phyloP scores from a whole-genome alignment of 2,113 vertebrate genomes.

The Scortum barcoo region DNA sequence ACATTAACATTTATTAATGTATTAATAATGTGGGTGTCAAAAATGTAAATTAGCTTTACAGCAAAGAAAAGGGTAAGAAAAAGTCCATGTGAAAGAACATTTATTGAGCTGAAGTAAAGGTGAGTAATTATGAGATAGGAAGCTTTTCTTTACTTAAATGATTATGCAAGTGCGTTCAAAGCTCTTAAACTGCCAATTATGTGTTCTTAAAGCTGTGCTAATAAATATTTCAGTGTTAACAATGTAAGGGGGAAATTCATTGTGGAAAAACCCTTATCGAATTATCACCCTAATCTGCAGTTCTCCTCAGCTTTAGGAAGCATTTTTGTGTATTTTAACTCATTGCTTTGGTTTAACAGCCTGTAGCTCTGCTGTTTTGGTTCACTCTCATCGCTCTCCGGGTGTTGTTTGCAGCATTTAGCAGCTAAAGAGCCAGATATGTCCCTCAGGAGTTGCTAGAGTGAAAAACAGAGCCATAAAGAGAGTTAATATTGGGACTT shows the following conservation, averaged over 20 bases:
- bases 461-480: not conserved
- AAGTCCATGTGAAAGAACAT: not conserved
- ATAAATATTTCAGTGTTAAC: not conserved
- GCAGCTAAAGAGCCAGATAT: not conserved
- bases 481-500: conserved; percentile 1
- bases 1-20: too few species aligned
- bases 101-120: not conserved
- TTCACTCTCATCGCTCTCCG: not conserved
- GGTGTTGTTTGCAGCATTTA: too few species aligned
- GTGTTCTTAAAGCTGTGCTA: not conserved
- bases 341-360: not conserved
- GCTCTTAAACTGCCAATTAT: not conserved
- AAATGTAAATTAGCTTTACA: conserved; percentile 2
- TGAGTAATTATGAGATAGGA: not conserved
- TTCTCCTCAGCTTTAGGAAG: not conserved
- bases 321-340: not conserved
- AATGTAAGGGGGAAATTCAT: not conserved
- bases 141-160: not conserved
- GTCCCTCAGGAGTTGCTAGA: too few species aligned
- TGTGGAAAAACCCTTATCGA: not conserved
- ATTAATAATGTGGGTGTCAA: not conserved
- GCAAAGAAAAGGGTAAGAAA: not conserved
- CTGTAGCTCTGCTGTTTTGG: not conserved
- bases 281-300: not conserved
- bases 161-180: not conserved